A percentile compares a stretch with the other conserved stretches of the same genome.
phyloP scores from a whole-genome alignment of 2,888 invertebrate genomes.

The Drosophila tanythrix region DNA sequence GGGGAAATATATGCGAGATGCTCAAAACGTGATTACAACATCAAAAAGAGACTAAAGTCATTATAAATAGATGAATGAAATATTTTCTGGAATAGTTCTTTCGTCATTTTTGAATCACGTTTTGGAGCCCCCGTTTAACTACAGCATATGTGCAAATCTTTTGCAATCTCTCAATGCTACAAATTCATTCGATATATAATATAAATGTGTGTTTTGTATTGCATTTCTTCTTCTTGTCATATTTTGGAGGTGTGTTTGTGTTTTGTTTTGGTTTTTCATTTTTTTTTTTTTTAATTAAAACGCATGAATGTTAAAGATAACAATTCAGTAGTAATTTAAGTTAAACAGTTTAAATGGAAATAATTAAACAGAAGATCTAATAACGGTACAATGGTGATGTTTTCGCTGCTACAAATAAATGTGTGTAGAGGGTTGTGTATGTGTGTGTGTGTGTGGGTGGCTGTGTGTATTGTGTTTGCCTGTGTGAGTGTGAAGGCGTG shows the following conservation, averaged over 20 bases:
- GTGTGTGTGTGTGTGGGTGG: not conserved
- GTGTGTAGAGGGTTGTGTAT: not conserved
- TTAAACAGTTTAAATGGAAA: slow-evolving; percentile 4
- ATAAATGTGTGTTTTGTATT: slow-evolving; percentile 7
- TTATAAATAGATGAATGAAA: slow-evolving; percentile 9
- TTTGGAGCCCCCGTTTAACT: slow-evolving; percentile 5
- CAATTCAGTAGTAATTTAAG: slow-evolving; percentile 29
- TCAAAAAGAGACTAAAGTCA: slow-evolving; percentile 8
- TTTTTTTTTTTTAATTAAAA: slow-evolving; percentile 28
- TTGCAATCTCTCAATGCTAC: slow-evolving; percentile 20
- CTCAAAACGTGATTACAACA: slow-evolving; percentile 20
- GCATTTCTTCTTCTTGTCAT: slow-evolving; percentile 6
- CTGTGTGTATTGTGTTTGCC: not conserved
- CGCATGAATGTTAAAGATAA: slow-evolving; percentile 47
- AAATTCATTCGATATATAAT: slow-evolving; percentile 19
- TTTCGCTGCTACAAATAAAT: slow-evolving; percentile 15
- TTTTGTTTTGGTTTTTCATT: slow-evolving; percentile 15
- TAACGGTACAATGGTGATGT: slow-evolving; percentile 42
- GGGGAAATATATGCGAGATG: slow-evolving; percentile 23
- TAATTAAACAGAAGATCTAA: slow-evolving; percentile 27
- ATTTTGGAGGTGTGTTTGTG: not conserved
- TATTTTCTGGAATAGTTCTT: slow-evolving; percentile 13
- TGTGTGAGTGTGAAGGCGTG: not conserved
- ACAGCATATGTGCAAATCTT: slow-evolving; percentile 16
- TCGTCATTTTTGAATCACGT: slow-evolving; percentile 22